Evolutionary conservation across 2,888 invertebrate species (phyloP).

Genomic region (Pegoplata infirma): DNA sequence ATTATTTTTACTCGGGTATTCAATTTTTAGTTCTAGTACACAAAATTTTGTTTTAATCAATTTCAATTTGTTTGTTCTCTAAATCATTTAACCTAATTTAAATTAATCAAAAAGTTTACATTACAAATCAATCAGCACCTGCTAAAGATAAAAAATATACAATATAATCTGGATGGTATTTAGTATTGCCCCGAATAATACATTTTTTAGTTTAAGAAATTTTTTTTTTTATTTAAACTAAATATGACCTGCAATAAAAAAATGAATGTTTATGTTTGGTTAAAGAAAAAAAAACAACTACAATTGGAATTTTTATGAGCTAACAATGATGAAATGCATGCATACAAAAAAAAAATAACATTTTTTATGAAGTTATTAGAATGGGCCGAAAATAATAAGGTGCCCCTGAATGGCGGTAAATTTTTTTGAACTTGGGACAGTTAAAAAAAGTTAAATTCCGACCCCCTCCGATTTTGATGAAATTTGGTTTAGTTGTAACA

Average conservation of each 20-base stretch:
- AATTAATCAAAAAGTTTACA: conserved; percentile 13
- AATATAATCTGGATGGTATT: not conserved
- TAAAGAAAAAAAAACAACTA: too few relatives aligned
- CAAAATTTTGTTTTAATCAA: not conserved
- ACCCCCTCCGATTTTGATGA: too few relatives aligned
- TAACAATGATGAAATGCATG: conserved; percentile 37
- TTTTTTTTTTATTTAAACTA: not conserved
- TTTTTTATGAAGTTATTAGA: too few relatives aligned
- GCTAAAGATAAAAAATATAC: not conserved
- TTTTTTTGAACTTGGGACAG: too few relatives aligned
- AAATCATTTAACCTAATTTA: conserved; percentile 6
- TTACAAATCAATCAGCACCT: conserved; percentile 14
- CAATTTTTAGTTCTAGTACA: too few relatives aligned
- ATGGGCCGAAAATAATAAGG: too few relatives aligned
- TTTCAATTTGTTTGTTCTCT: not conserved
- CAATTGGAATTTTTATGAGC: conserved; percentile 29
- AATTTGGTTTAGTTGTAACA: too few relatives aligned
- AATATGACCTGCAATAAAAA: conserved; percentile 23
- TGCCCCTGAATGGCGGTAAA: too few relatives aligned
- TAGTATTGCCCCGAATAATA: too few relatives aligned
- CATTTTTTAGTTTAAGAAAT: too few relatives aligned
- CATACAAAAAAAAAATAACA: not conserved
- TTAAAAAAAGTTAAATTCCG: too few relatives aligned
- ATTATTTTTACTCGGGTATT: too few relatives aligned
- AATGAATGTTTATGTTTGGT: not conserved